Evolutionary conservation across 1,140 invertebrate genomes (phyloP), one percentile per base, ranked within the genome.

Genomic region (Leptinotarsa undecemlineata): DNA sequence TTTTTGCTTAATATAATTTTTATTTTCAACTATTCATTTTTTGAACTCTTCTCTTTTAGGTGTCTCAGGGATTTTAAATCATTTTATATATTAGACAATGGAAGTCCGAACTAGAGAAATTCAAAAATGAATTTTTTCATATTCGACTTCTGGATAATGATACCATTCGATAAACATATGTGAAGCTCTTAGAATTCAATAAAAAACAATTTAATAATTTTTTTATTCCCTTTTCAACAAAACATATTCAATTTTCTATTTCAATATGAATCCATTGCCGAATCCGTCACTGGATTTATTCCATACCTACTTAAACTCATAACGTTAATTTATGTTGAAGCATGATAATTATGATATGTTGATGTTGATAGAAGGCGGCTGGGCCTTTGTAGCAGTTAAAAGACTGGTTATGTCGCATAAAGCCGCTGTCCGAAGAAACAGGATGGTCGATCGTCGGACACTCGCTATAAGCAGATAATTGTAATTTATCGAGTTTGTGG

Each of bases 401-500:
- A 42, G 72, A 73, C 47, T 51, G 71, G 75, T 69, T 69, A 61
- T 60, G 51, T 76, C 51, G 51, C 51, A 57, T 64, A 64, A 64
- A 33, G 19, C 13, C 62, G 15, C 70, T 33, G 26, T 47, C 61
- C 61, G 20, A 62, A 15, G 70, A 26, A 61, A 51, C n/a, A 61
- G 26, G 57, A 26, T 48, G 70, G 23, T 51, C 42, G 57, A 20
- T 70, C 47, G 26, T 72, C 70, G 57, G 70, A 64, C 26, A 23
- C 33, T 51, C 74, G 66, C 72, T 72, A 75, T 77, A 80, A 74
- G 73, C 74, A 74, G 79, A 81, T 81, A 81, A 81, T 81, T 81
- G 81, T 81, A 81, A 81, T 81, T 81, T 81, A 81, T 81, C 81
- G 81, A 73, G 67, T 70, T 75, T 72, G 71, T 66, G 76, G 74